A percentile compares a stretch with the other conserved stretches of the same genome.
phyloP scores from a whole-genome alignment of 2,797 vertebrate species.

The Falco berigora region DNA sequence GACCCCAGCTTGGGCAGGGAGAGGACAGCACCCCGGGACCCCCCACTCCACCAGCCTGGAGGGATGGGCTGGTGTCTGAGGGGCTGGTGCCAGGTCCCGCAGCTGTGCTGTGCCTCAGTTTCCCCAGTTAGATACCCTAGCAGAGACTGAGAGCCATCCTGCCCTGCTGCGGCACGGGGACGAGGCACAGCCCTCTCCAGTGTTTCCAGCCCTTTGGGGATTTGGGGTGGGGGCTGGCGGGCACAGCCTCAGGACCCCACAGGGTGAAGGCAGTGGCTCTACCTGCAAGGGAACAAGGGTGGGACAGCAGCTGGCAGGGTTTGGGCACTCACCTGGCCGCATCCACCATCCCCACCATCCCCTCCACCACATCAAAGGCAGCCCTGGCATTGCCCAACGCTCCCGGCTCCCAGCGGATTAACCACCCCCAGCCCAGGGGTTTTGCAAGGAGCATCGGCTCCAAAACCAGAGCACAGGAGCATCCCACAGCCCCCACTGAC shows the following conservation, averaged over 20 bases:
- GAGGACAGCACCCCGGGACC: background rate
- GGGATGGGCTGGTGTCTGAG: accelerated
- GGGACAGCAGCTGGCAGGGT: background rate
- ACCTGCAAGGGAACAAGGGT: background rate
- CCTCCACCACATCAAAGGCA: background rate
- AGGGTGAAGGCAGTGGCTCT: background rate
- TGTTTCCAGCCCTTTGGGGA: background rate
- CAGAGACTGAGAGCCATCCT: background rate
- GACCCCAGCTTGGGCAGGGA: accelerated
- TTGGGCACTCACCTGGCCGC: background rate
- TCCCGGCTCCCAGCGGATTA: background rate
- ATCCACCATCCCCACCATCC: too few relatives aligned
- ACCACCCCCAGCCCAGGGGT: background rate
- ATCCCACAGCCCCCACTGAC: accelerated
- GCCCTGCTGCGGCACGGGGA: accelerated
- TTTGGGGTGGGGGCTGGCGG: background rate
- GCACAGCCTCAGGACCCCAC: background rate
- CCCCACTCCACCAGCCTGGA: accelerated
- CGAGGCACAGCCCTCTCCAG: background rate
- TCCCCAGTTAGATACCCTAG: background rate
- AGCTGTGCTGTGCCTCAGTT: background rate
- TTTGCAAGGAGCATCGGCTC: background rate
- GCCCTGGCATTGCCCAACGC: background rate
- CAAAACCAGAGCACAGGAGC: background rate
- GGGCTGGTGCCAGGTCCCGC: background rate